Conservation (phyloP, 2,797 vertebrate species). For the Chloroceryle inda region DNA sequence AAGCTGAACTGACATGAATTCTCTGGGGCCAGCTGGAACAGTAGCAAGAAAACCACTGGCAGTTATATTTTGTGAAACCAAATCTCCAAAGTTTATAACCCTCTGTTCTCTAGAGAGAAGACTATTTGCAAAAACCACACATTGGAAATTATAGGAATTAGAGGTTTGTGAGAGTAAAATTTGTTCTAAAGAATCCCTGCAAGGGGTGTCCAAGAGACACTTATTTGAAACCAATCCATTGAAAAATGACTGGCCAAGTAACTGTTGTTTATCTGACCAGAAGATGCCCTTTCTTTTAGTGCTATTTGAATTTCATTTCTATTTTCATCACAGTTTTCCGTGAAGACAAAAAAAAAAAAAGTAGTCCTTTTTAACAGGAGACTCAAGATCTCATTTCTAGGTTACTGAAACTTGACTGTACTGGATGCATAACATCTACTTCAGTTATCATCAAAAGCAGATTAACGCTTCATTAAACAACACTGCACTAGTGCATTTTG, state of each 20-base stretch:
- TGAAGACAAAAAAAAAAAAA: background rate
- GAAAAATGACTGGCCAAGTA: background rate
- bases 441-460: background rate
- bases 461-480: background rate
- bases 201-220: conserved; percentile 23
- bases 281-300: conserved; percentile 30
- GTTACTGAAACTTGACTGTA: background rate
- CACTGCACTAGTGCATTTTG: background rate
- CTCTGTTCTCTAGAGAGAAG: conserved; percentile 28
- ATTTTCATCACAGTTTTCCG: conserved; percentile 9
- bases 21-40: conserved; percentile 22
- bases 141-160: conserved; percentile 40
- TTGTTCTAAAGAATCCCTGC: conserved; percentile 9
- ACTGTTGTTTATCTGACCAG: conserved; percentile 34
- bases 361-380: background rate
- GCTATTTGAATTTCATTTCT: conserved; percentile 19
- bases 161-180: conserved; percentile 22
- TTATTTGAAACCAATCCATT: background rate
- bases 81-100: conserved; percentile 19
- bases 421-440: background rate
- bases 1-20: conserved; percentile 34
- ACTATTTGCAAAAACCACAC: conserved; percentile 13
- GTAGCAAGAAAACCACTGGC: background rate
- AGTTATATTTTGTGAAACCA: background rate
- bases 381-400: background rate